phyloP scores from a whole-genome alignment of 2,888 invertebrate genomes.

The Steinernema scapterisci region DNA sequence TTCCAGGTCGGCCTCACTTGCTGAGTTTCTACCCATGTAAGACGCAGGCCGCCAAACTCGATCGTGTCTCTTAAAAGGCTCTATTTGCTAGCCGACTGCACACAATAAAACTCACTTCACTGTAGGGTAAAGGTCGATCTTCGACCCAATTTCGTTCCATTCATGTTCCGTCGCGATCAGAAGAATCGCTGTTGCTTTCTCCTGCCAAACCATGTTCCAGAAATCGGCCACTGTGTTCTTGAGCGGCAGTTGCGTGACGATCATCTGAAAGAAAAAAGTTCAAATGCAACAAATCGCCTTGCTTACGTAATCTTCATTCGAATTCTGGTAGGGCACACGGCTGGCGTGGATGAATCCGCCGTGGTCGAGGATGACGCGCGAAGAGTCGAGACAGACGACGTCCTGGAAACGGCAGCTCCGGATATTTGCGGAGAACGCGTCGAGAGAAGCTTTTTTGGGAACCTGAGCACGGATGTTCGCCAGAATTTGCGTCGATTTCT shows the following conservation, averaged over 20 bases:
- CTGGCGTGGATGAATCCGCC: constrained; percentile 34
- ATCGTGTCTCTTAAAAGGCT: no score
- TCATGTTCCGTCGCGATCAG: constrained; percentile 12
- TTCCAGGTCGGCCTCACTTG: neutral
- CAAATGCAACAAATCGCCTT: no score
- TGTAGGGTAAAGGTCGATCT: constrained; percentile 15
- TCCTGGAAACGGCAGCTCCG: neutral
- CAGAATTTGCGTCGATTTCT: neutral
- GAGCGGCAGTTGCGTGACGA: constrained; percentile 34
- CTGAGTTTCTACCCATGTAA: neutral
- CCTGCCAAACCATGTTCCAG: constrained; percentile 35
- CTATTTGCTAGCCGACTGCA: no score
- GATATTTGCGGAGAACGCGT: neutral
- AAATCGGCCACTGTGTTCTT: constrained; percentile 31
- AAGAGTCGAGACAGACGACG: constrained; percentile 34
- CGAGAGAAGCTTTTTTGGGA: neutral
- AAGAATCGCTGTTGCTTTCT: constrained; percentile 19
- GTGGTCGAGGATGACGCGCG: constrained; percentile 24
- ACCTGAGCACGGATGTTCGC: neutral
- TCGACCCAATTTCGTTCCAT: constrained; percentile 13
- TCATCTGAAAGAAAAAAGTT: constrained; percentile 29
- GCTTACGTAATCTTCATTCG: neutral
- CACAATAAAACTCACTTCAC: neutral
- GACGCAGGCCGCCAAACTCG: constrained; percentile 23
- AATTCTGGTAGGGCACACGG: constrained; percentile 28